These are phyloP conservation scores for Plebejus anna DNA, from an alignment of 2,888 invertebrate genomes.

Conservation along the genomic window DNA sequence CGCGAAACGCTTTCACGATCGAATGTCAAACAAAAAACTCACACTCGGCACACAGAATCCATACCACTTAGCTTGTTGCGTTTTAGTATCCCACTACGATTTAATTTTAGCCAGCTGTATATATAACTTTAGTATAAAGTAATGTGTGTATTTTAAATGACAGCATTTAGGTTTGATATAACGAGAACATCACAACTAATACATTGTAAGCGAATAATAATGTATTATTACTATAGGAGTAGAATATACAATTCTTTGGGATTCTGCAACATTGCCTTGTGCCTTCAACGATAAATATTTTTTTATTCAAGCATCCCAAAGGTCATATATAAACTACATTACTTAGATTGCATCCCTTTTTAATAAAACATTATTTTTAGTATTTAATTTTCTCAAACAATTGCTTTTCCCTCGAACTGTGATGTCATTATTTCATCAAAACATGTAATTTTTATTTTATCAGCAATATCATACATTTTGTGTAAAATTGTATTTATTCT, in stretches of 20 bases:
- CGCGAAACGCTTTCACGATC: too few species aligned
- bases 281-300: constrained; percentile 9
- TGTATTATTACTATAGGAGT: constrained; percentile 16
- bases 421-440: background rate
- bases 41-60: background rate
- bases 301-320: constrained; percentile 16
- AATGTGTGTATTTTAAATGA: constrained; percentile 15
- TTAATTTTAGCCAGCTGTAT: constrained; percentile 11
- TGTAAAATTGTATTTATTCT: background rate
- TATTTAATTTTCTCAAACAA: constrained; percentile 3
- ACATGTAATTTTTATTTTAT: background rate
- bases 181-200: constrained; percentile 21
- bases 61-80: background rate
- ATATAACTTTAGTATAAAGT: constrained; percentile 2
- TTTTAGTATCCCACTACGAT: constrained; percentile 5
- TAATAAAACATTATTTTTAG: background rate
- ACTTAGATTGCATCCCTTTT: background rate
- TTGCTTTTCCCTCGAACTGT: constrained; percentile 5
- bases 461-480: background rate
- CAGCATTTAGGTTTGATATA: constrained; percentile 14
- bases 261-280: background rate
- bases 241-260: constrained; percentile 24
- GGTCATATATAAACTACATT: background rate
- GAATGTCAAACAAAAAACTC: too few species aligned
- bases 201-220: constrained; percentile 22